Percentiles rank a stretch among this genome's conserved stretches.
phyloP scores from a whole-genome alignment of 2,888 invertebrate genomes.

The Apodemia hepburni region DNA sequence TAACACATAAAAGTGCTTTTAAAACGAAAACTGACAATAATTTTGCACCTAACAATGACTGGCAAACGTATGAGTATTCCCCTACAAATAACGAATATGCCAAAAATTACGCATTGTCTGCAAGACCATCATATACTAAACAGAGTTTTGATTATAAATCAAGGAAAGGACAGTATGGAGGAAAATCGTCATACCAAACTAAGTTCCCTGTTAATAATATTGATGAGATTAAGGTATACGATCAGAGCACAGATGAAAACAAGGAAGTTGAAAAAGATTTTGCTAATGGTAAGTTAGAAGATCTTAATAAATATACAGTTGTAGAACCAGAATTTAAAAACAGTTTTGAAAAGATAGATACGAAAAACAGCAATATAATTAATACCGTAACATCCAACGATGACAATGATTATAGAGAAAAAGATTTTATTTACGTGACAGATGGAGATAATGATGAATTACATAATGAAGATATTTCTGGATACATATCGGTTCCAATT shows the following conservation, averaged over 20 bases:
- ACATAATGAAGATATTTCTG: conserved; percentile 16
- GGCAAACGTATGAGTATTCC: conserved; percentile 27
- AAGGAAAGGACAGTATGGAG: conserved; percentile 39
- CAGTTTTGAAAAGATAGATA: conserved; percentile 15
- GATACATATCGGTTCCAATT: neutral
- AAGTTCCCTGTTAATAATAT: conserved; percentile 29
- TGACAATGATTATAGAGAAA: conserved; percentile 23
- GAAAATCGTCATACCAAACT: conserved; percentile 34
- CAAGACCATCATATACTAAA: conserved; percentile 34
- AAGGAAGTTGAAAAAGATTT: neutral
- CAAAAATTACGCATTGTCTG: conserved; percentile 25
- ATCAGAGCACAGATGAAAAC: neutral
- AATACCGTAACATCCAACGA: conserved; percentile 22
- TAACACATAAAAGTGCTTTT: conserved; percentile 49
- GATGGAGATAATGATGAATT: conserved; percentile 22
- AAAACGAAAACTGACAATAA: conserved; percentile 29
- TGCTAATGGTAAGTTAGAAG: neutral
- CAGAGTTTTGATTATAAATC: conserved; percentile 41
- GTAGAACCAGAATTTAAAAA: conserved; percentile 12
- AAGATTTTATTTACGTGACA: conserved; percentile 22
- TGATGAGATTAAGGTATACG: conserved; percentile 19
- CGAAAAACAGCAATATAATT: conserved; percentile 15
- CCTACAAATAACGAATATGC: conserved; percentile 22
- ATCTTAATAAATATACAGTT: conserved; percentile 8
- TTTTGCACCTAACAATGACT: conserved; percentile 24